These are phyloP conservation scores for Champsocephalus gunnari DNA, from an alignment of 2,797 vertebrate species.

Conservation along the genomic window DNA sequence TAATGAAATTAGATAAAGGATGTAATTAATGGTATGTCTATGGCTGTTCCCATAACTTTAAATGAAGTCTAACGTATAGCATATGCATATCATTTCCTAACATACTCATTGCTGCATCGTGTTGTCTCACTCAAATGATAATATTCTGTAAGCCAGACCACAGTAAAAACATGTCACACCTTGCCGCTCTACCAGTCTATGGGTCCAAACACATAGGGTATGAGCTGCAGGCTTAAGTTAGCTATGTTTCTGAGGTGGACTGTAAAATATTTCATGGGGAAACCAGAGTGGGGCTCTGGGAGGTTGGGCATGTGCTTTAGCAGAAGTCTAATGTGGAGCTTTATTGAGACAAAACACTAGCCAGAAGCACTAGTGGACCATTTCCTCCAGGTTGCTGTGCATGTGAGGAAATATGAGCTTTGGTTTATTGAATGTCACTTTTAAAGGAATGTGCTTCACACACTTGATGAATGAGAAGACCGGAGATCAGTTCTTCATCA, in stretches of 20 bases:
- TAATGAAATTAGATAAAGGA: constrained; percentile 2
- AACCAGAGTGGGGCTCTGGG: constrained; percentile 10
- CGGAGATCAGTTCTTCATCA: constrained; percentile 12
- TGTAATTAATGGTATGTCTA: constrained; percentile 10
- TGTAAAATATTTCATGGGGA: constrained; percentile 23
- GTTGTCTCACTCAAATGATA: constrained; percentile 1
- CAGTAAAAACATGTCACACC: background rate
- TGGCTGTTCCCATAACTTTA: constrained; percentile 1
- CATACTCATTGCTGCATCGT: background rate
- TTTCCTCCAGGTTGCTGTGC: constrained; percentile 62
- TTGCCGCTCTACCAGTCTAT: background rate
- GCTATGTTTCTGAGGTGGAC: constrained; percentile 6
- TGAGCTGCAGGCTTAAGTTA: background rate
- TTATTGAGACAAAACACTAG: constrained; percentile 72
- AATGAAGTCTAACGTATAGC: no score
- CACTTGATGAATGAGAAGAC: constrained; percentile 43
- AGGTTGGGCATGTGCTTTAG: constrained; percentile 20
- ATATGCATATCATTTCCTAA: no score
- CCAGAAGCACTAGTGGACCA: constrained; percentile 55
- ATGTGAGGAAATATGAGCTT: constrained; percentile 69
- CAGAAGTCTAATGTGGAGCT: constrained; percentile 43
- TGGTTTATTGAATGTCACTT: constrained; percentile 54
- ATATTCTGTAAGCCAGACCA: constrained; percentile 3
- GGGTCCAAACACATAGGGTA: constrained; percentile 14
- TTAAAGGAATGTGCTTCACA: constrained; percentile 40